A percentile compares a stretch with the other conserved stretches of the same genome.
Conservation (phyloP, 2,888 invertebrate genomes). For the Acanthopleura granulata region DNA sequence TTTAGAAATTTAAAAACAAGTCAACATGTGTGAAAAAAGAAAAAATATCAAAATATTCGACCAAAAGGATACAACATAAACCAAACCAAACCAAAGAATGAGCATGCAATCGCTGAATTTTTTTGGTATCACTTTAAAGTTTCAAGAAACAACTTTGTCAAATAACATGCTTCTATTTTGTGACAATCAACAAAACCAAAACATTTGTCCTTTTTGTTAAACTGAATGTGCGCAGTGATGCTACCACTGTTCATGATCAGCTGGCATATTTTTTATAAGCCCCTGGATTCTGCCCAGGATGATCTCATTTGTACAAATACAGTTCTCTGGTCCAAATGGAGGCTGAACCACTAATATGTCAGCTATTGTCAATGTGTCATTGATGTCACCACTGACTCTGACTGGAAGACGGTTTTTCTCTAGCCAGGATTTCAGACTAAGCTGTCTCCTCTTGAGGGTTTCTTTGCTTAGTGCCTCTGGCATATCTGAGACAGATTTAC, state of each 20-base stretch:
- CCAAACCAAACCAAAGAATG: too few species aligned
- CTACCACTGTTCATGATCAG: constrained; percentile 56
- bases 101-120: too few species aligned
- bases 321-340: constrained; percentile 62
- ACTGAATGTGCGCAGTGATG: not conserved
- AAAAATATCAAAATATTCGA: too few species aligned
- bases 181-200: too few species aligned
- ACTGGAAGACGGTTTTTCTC: constrained; percentile 65
- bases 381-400: constrained; percentile 41
- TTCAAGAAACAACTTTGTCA: too few species aligned
- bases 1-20: too few species aligned
- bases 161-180: too few species aligned
- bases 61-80: too few species aligned
- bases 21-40: too few species aligned
- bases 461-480: constrained; percentile 30
- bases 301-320: constrained; percentile 68
- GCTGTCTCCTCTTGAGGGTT: constrained; percentile 44
- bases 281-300: constrained; percentile 67
- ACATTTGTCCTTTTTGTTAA: too few species aligned
- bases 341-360: constrained; percentile 62
- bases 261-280: constrained; percentile 66
- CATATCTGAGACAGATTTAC: constrained; percentile 35
- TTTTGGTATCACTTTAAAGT: too few species aligned
- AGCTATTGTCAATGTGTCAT: constrained; percentile 54
- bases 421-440: constrained; percentile 60